Base-by-base conservation (phyloP, 2,888 invertebrate genomes). In the Acholoe squamosa region DNA sequence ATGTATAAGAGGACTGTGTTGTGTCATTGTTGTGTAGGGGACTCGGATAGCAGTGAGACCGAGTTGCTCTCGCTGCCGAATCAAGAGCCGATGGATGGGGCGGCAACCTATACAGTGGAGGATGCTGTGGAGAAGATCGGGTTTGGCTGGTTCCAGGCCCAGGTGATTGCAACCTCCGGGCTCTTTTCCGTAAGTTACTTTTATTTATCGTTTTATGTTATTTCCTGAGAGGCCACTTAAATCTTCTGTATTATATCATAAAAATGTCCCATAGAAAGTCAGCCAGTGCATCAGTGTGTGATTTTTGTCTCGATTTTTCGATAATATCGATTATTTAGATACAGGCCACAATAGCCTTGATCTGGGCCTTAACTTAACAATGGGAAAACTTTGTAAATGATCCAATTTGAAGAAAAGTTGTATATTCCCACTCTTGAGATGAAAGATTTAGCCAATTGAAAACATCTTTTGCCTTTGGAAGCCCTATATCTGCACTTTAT, bases 91-190 rank as follows among this genome's bases (percentile, higher is more conserved):
- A 67, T 25, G 7, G 67, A 12, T 19, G 19, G 54, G 19, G 54
- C 12, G 12, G 54, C 54, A 14, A 51, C 67, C 31, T 92, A 89
- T 90, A 93, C 93, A 0, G 93, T 93, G 89, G 93, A 93, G 77
- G 92, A 93, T n/a, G 93, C 93, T 19, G 93, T 93, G 80, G 93
- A 93, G 61, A 67, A 90, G 25, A 91, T 93, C 67, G 93, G 93
- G 25, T 92, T 93, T 89, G 93, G 93, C 16, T 52, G 91, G 51
- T 93, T 93, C 91, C 93, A 93, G 91, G 19, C 92, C 71, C 92
- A 91, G 80, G 61, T 93, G 12, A 84, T 93, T 34, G 67, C 91
- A 25, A 91, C 93, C 19, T 92, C 92, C 89, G 93, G 93, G 5
- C 92, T 93, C 25, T 93, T 93, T 56, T 91, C 92, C 52, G 93